Base-by-base conservation (phyloP, 2,797 vertebrate genomes). In the Phataginus tetradactyla region DNA sequence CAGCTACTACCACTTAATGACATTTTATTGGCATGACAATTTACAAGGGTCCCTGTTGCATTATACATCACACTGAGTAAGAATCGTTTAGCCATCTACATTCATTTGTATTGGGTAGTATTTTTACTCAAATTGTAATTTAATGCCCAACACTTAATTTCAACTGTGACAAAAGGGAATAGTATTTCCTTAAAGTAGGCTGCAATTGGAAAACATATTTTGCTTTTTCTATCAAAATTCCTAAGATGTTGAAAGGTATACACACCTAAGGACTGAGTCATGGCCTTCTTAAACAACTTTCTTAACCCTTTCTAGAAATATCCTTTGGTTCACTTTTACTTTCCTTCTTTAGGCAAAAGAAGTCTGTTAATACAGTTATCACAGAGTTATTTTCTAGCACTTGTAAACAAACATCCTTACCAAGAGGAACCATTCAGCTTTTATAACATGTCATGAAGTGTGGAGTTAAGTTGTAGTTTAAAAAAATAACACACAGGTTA, bases 21-120 rank as follows among this genome's bases (percentile, higher is more conserved):
- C 95, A 98, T 96, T 97, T 98, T 98, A 98, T 98, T 98, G 96
- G 97, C 96, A 97, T 97, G 96, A 98, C 98, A 98, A 97, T 97
- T 97, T 97, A 98, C 97, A 98, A 95, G 98, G 80, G 87, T 98
- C 96, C 98, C 98, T 97, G 96, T 86, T 97, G 90, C 95, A 97
- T 92, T 97, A 95, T 95, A 98, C 97, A 98, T 94, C 93, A 97
- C 95, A 98, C 96, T 97, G 95, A 97, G 90, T 96, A 96, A 96
- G 94, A 97, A 91, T 88, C 25, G n/a, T 90, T 97, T 91, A 97
- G 91, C 85, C 95, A 74, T 92, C 97, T 96, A 97, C 96, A 97
- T 97, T 97, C 93, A 93, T 96, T 97, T 64, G 96, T 87, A 94
- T 34, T 91, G 90, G 96, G 78, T 79, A 95, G 27, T 94, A 90